Percentiles rank a stretch among this genome's conserved stretches.
phyloP scores from a whole-genome alignment of 2,113 vertebrate species.

The Proterorhinus semilunaris region DNA sequence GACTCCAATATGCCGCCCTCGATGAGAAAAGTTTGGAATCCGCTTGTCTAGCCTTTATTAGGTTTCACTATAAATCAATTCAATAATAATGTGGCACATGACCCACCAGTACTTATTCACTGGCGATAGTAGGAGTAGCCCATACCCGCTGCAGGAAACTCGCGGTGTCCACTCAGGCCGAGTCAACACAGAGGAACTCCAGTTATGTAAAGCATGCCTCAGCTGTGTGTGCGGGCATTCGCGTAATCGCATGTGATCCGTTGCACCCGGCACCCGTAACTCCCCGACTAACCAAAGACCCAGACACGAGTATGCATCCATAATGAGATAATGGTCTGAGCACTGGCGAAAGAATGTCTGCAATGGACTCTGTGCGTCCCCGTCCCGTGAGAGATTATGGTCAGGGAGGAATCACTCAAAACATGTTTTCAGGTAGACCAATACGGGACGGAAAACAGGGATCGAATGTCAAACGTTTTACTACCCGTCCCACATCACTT shows the following conservation, averaged over 20 bases:
- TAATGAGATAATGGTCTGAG: conserved; percentile 1
- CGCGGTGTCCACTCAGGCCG: background rate
- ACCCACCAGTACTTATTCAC: background rate
- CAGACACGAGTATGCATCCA: conserved; percentile 18
- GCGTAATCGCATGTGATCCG: background rate
- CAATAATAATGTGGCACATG: no score
- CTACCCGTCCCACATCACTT: background rate
- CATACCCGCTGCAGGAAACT: background rate
- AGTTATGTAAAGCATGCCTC: background rate
- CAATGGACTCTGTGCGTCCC: conserved; percentile 27
- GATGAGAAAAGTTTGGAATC: no score
- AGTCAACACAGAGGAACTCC: conserved; percentile 6
- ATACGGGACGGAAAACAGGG: background rate
- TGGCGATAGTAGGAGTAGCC: background rate
- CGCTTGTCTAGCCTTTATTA: no score
- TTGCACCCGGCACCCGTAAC: background rate
- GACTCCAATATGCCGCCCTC: no score
- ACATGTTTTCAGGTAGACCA: background rate
- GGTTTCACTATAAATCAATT: no score
- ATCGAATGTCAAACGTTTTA: background rate
- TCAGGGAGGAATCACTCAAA: background rate
- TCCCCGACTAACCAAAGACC: background rate
- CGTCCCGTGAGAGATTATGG: background rate
- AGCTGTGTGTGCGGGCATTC: background rate
- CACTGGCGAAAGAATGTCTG: conserved; percentile 39